Percentiles rank a stretch among this genome's conserved stretches.
These are phyloP conservation scores for Pollenia amentaria DNA, from an alignment of 2,888 invertebrate species.

Conservation along the genomic window DNA sequence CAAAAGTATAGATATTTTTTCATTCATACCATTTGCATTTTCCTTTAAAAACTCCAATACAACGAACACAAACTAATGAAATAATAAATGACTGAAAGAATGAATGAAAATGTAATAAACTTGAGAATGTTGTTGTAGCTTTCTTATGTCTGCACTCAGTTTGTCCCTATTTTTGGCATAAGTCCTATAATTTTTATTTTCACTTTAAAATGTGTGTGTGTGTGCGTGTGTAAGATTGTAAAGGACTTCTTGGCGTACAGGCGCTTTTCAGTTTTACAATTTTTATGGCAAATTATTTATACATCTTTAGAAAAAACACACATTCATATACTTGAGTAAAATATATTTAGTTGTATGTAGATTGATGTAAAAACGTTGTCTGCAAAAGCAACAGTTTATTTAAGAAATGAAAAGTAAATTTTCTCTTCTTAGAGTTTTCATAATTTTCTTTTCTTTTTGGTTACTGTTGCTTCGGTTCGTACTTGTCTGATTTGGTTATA, in stretches of 20 bases:
- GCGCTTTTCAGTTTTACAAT: no score
- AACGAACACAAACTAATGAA: background rate
- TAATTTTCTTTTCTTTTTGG: conserved; percentile 18
- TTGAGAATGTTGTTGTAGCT: conserved; percentile 49
- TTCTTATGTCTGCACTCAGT: background rate
- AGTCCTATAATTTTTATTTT: conserved; percentile 38
- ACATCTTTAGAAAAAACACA: no score
- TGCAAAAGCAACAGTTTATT: conserved; percentile 77
- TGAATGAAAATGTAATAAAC: conserved; percentile 54
- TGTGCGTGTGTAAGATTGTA: background rate
- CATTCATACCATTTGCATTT: conserved; percentile 16
- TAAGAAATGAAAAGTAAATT: conserved; percentile 73
- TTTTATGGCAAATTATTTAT: no score
- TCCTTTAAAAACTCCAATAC: conserved; percentile 11
- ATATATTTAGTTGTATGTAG: background rate
- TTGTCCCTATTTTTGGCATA: conserved; percentile 25
- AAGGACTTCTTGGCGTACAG: no score
- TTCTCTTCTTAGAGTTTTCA: conserved; percentile 52
- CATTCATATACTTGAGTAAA: no score
- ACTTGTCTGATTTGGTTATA: conserved; percentile 63
- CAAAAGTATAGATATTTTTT: conserved; percentile 45
- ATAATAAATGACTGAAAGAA: background rate
- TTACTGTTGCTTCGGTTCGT: conserved; percentile 10
- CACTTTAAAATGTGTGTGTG: background rate
- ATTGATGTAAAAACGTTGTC: conserved; percentile 1